These are phyloP conservation scores for Laticauda colubrina DNA, from an alignment of 2,113 vertebrate genomes.

Conservation along the genomic window DNA sequence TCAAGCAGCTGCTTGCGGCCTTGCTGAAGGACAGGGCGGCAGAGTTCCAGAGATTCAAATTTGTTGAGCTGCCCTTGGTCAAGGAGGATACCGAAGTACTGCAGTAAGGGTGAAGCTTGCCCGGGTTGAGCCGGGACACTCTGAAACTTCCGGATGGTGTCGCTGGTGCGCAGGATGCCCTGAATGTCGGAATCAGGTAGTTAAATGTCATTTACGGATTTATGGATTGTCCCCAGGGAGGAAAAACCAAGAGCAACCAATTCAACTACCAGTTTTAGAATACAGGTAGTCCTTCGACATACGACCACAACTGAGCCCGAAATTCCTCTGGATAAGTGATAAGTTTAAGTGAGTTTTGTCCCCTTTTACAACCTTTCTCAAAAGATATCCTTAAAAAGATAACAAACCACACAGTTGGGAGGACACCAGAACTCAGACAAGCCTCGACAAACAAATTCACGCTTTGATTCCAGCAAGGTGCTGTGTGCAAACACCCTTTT, in stretches of 20 bases:
- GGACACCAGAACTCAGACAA: too few species aligned
- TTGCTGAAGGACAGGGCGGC: slow-evolving; percentile 86
- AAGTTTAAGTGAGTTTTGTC: too few species aligned
- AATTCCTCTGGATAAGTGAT: too few species aligned
- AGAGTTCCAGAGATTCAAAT: slow-evolving; percentile 89
- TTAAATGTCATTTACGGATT: neutral
- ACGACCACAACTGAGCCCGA: too few species aligned
- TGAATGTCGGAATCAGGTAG: slow-evolving; percentile 27
- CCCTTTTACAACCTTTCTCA: too few species aligned
- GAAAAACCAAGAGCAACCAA: neutral
- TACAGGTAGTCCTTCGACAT: too few species aligned
- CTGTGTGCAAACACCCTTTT: too few species aligned
- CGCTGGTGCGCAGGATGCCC: slow-evolving; percentile 86
- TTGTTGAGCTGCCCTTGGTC: slow-evolving; percentile 92
- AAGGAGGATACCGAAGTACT: slow-evolving; percentile 91
- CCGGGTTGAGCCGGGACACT: slow-evolving; percentile 85
- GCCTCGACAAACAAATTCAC: too few species aligned
- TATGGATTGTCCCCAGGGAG: neutral
- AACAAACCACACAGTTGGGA: too few species aligned
- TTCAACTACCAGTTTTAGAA: neutral
- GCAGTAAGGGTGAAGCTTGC: slow-evolving; percentile 86
- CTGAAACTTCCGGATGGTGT: slow-evolving; percentile 89
- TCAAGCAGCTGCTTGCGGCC: slow-evolving; percentile 90
- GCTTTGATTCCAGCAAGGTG: too few species aligned
- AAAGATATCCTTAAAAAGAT: too few species aligned